A percentile compares a stretch with the other conserved stretches of the same genome.
phyloP scores from a whole-genome alignment of 2,797 vertebrate genomes.

The Sebastes steindachneri region DNA sequence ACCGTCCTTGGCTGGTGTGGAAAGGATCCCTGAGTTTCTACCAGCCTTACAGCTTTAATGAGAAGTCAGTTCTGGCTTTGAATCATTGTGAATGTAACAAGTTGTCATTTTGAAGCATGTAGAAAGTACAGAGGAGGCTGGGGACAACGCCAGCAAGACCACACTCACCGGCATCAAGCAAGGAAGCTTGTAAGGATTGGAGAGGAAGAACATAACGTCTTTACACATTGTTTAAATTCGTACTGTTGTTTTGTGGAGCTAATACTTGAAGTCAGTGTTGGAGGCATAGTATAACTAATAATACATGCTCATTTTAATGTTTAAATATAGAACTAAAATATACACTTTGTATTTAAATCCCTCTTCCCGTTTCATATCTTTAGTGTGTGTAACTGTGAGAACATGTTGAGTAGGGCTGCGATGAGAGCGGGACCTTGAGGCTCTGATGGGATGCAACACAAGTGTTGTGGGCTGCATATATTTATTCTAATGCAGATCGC shows the following conservation, averaged over 20 bases:
- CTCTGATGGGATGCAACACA: conserved; percentile 8
- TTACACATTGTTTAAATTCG: neutral
- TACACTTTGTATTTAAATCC: neutral
- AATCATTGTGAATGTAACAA: neutral
- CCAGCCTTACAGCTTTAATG: neutral
- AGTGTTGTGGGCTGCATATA: conserved; percentile 6
- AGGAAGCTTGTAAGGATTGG: too few relatives aligned
- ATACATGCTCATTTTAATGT: neutral
- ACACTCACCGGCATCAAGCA: neutral
- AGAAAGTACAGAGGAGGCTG: neutral
- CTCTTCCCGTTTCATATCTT: neutral
- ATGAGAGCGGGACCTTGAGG: neutral
- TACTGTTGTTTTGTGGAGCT: neutral
- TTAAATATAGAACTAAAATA: neutral
- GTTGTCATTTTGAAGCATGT: neutral
- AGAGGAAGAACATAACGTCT: neutral
- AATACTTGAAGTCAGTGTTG: neutral
- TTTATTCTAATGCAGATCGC: neutral
- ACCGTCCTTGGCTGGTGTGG: neutral
- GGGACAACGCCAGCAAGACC: neutral
- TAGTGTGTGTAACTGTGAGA: neutral
- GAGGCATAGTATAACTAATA: neutral
- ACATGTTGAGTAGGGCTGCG: neutral
- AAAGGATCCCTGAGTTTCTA: neutral
- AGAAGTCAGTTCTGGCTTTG: neutral